phyloP scores from a whole-genome alignment of 2,797 vertebrate species.

The Pipistrellus pygmaeus region DNA sequence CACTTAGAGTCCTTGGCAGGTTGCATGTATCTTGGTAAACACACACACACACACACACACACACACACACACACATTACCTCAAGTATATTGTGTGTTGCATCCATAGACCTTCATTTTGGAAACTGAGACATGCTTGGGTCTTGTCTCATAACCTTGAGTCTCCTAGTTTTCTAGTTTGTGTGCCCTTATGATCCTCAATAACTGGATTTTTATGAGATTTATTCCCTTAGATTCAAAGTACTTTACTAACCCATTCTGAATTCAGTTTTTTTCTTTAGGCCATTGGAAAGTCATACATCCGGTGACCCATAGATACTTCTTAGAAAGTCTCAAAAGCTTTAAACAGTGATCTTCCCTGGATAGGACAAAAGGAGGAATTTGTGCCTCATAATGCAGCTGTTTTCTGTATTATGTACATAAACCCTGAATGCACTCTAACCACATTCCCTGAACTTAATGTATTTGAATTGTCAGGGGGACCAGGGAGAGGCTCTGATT shows the following conservation, averaged over 20 bases:
- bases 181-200: background rate
- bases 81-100: background rate
- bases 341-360: background rate
- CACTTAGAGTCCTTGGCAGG: background rate
- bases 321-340: conserved; percentile 40
- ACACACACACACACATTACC: too few species aligned
- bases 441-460: background rate
- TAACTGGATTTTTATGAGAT: background rate
- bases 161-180: background rate
- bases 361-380: background rate
- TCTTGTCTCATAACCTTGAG: accelerated
- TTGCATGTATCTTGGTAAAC: background rate
- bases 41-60: too few species aligned
- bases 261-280: conserved; percentile 1
- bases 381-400: background rate
- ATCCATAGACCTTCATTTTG: background rate
- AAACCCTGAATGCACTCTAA: background rate
- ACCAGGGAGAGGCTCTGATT: background rate
- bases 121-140: background rate
- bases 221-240: background rate
- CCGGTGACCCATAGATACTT: background rate
- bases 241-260: background rate
- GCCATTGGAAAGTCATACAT: background rate
- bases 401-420: conserved; percentile 49
- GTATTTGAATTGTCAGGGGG: conserved; percentile 24